Percentiles rank a stretch among this genome's conserved stretches.
phyloP scores from a whole-genome alignment of 2,797 vertebrate species.

The Cynodonichthys magdalenae region DNA sequence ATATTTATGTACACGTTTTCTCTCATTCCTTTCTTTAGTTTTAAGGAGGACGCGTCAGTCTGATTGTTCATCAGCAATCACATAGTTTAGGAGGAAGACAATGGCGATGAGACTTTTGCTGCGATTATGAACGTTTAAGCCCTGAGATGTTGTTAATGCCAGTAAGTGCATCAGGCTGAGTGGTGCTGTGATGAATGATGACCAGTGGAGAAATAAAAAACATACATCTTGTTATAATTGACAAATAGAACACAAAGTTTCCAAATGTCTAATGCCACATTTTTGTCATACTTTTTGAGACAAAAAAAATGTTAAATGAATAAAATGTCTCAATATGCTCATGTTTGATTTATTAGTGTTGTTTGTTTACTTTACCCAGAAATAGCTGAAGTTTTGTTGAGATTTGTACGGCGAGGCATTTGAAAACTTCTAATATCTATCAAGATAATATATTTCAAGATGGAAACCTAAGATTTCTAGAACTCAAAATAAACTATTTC shows the following conservation, averaged over 20 bases:
- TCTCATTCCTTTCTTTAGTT: slow-evolving; percentile 17
- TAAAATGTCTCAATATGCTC: not conserved
- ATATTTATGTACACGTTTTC: slow-evolving; percentile 23
- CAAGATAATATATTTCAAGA: not conserved
- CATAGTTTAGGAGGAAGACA: slow-evolving; percentile 49
- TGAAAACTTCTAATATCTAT: too few relatives aligned
- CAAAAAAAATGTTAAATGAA: not conserved
- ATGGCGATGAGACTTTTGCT: slow-evolving; percentile 24
- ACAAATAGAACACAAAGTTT: not conserved
- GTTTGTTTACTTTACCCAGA: not conserved
- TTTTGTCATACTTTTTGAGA: not conserved
- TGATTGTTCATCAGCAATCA: slow-evolving; percentile 50
- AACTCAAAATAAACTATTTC: not conserved
- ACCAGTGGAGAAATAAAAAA: slow-evolving; percentile 2
- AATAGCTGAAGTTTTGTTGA: not conserved
- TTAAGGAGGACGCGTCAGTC: slow-evolving; percentile 25
- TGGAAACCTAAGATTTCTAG: not conserved
- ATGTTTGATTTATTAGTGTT: not conserved
- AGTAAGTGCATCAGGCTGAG: slow-evolving; percentile 39
- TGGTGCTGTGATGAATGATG: slow-evolving; percentile 20
- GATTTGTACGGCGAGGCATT: too few relatives aligned
- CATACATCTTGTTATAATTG: slow-evolving; percentile 4
- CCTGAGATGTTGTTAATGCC: slow-evolving; percentile 73
- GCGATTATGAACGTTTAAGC: slow-evolving; percentile 56
- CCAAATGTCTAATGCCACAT: not conserved